Evolutionary conservation across 2,888 invertebrate species (phyloP), one percentile per base, ranked within the genome.

Genomic region (Eristalinus aeneus): DNA sequence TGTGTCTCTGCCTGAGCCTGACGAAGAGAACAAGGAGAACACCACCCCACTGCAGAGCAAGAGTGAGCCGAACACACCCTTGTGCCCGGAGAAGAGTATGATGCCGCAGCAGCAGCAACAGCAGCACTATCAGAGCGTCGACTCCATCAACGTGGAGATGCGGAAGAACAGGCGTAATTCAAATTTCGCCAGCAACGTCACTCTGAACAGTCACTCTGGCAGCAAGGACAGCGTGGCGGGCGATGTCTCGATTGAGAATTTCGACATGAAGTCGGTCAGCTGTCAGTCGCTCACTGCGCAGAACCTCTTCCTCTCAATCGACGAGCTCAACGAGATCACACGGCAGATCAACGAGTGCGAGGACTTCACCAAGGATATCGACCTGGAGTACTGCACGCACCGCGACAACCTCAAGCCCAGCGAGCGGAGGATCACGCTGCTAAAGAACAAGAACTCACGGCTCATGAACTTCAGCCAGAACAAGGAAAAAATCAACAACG

Each of bases 311-410:
- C 90, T 93, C 4, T 93, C 93, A 46, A 92, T 93, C n/a, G 92
- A 92, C 60, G 93, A 93, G 80, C 89, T 93, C 23, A 92, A 93
- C 77, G 92, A 92, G 88, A 91, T 93, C 1, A 92, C 92, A 2
- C 89, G 91, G 1, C 92, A 92, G 84, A 92, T 92, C 16, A 92
- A 92, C 72, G 92, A 92, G 87, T 90, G 91, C 12, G 92, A 93
- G 63, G 91, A 92, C 8, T 93, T 93, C 27, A 91, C 87, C 79
- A 89, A 90, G 0, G 91, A 91, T 16, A 90, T 92, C 53, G 92
- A 92, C 76, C 81, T 92, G 72, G 93, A 93, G 68, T 93, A 93
- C 80, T 93, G 93, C 79, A 89, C 89, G n/a, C 93, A 93, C 88
- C 90, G 93, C 0, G 92, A 93, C 81, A 91, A 92, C 72, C 81